Evolutionary conservation across 1,140 invertebrate species (phyloP).

Genomic region (Diorhabda carinulata): DNA sequence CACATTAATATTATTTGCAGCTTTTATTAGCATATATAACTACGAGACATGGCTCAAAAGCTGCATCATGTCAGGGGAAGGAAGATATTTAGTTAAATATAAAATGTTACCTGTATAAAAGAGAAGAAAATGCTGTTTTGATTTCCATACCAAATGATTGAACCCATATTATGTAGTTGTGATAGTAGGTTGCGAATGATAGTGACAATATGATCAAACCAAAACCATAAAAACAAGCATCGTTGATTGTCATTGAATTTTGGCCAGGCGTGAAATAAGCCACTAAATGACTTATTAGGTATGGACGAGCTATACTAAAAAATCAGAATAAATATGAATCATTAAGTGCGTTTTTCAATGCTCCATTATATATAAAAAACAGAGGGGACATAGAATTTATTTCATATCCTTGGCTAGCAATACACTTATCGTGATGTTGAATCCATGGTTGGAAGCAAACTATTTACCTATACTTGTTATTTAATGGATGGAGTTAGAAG

Average conservation of each 20-base stretch:
- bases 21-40: too few species aligned
- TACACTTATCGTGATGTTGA: not conserved
- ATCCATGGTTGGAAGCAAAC: not conserved
- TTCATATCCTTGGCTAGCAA: too few species aligned
- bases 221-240: conserved; percentile 22
- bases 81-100: not conserved
- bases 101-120: conserved; percentile 60
- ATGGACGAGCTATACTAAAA: conserved; percentile 18
- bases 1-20: not conserved
- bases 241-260: conserved; percentile 4
- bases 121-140: conserved; percentile 69
- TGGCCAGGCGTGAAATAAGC: conserved; percentile 18
- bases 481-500: not conserved
- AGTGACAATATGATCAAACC: conserved; percentile 13
- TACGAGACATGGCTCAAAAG: not conserved
- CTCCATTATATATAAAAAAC: too few species aligned
- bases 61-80: too few species aligned
- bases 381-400: too few species aligned
- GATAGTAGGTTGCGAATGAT: conserved; percentile 39
- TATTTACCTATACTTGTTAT: not conserved
- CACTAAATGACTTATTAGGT: conserved; percentile 13
- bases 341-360: not conserved
- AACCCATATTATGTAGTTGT: conserved; percentile 72
- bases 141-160: conserved; percentile 76
- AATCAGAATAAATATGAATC: not conserved